Conservation (phyloP, 2,797 vertebrate genomes). For the Apodemus agrarius region DNA sequence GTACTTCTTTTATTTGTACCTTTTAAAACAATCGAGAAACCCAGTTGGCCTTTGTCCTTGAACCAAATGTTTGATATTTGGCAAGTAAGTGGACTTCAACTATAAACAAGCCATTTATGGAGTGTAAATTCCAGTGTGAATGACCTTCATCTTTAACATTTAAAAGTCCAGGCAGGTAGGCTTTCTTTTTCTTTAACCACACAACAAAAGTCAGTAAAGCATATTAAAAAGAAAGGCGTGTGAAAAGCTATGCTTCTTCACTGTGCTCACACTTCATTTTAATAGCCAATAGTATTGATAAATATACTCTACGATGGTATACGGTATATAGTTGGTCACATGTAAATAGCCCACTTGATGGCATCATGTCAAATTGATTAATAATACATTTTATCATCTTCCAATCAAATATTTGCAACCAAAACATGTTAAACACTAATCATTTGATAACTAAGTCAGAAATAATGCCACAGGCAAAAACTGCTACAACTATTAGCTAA, state of each 20-base stretch:
- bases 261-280: conserved; percentile 24
- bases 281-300: conserved; percentile 3
- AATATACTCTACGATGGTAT: not conserved
- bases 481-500: not conserved
- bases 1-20: conserved; percentile 36
- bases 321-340: not conserved
- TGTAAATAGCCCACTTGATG: not conserved
- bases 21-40: conserved; percentile 53
- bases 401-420: not conserved
- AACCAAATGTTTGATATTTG: conserved; percentile 59
- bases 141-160: conserved; percentile 63
- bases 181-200: not conserved
- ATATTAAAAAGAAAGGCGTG: conserved; percentile 6
- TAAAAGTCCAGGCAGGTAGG: not conserved
- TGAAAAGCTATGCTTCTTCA: not conserved
- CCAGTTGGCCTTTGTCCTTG: not conserved
- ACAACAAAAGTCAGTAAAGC: conserved; percentile 22
- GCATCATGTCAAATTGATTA: not conserved
- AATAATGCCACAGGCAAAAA: not conserved
- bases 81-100: conserved; percentile 41
- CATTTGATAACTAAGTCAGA: conserved; percentile 14
- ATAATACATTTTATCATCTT: not conserved
- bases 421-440: conserved; percentile 35
- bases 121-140: conserved; percentile 34
- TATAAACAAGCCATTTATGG: conserved; percentile 34